A percentile compares a stretch with the other conserved stretches of the same genome.
Evolutionary conservation across 64 coral and sea anemone genomes (phyloP).

Genomic region (Pocillopora damicornis): DNA sequence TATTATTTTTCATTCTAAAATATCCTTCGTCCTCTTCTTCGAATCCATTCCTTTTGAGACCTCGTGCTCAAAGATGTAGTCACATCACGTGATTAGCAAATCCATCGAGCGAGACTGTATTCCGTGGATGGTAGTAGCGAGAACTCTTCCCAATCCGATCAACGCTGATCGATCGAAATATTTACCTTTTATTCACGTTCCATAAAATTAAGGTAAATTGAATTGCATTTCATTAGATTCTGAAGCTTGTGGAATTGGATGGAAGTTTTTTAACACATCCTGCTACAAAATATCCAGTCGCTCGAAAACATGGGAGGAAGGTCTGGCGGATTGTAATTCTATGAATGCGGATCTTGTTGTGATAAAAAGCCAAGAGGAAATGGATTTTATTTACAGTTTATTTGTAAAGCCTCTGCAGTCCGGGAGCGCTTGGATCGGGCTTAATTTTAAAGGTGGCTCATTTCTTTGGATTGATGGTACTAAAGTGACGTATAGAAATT

Average conservation of each 20-base stretch:
- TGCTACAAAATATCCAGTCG: constrained; percentile 61
- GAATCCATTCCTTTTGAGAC: too few species aligned
- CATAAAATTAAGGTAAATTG: too few species aligned
- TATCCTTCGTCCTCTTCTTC: too few species aligned
- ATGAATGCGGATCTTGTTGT: constrained; percentile 33
- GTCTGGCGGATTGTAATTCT: constrained; percentile 33
- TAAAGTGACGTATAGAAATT: constrained; percentile 43
- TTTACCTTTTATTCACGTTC: too few species aligned
- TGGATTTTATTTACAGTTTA: constrained; percentile 45
- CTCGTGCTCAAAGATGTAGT: too few species aligned
- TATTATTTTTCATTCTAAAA: too few species aligned
- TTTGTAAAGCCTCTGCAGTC: constrained; percentile 64
- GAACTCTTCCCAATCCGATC: too few species aligned
- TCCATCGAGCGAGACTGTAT: too few species aligned
- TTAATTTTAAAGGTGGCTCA: constrained; percentile 4
- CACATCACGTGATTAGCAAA: too few species aligned
- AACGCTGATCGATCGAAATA: too few species aligned
- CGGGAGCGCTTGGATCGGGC: constrained; percentile 68
- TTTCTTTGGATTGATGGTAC: constrained; percentile 62
- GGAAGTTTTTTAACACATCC: constrained; percentile 40
- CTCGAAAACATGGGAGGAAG: constrained; percentile 27
- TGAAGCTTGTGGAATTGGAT: constrained; percentile 70
- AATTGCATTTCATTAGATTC: constrained; percentile 23
- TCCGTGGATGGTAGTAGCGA: too few species aligned
- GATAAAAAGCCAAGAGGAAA: constrained; percentile 33